These are phyloP conservation scores for Cirrhinus molitorella DNA, from an alignment of 2,797 vertebrate genomes.

Conservation along the genomic window DNA sequence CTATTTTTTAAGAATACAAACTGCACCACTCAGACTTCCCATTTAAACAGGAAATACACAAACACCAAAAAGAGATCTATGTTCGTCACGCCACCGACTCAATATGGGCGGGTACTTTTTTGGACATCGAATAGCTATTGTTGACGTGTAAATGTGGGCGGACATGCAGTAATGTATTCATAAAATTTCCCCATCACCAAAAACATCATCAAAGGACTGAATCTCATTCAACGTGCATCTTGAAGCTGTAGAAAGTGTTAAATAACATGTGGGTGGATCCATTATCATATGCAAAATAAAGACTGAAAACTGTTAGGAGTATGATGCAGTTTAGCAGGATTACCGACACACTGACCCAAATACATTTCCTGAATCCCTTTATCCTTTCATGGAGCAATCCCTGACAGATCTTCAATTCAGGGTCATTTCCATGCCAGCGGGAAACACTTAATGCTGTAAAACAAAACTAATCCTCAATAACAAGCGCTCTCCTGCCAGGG, in stretches of 20 bases:
- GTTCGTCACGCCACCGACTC: background rate
- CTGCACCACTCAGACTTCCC: background rate
- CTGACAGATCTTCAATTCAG: conserved; percentile 43
- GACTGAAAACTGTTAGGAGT: background rate
- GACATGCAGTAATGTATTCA: background rate
- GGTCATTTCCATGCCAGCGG: conserved; percentile 23
- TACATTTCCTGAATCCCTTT: conserved; percentile 30
- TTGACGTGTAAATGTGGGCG: background rate
- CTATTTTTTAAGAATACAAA: background rate
- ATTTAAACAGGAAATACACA: background rate
- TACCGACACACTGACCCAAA: conserved; percentile 27
- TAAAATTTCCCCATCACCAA: background rate
- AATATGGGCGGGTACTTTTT: background rate
- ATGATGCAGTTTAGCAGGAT: conserved; percentile 5
- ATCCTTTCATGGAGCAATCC: conserved; percentile 19
- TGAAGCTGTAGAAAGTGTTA: conserved; percentile 9
- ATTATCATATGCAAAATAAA: conserved; percentile 12
- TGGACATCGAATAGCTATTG: background rate
- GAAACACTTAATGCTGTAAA: conserved; percentile 34
- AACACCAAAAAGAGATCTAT: background rate
- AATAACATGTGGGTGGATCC: background rate
- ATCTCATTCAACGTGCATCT: background rate
- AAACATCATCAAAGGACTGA: background rate
- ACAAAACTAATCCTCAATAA: conserved; percentile 45
- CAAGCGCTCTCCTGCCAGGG: background rate